Evolutionary conservation across 2,888 invertebrate genomes (phyloP).

Genomic region (Lamellibrachia satsuma): DNA sequence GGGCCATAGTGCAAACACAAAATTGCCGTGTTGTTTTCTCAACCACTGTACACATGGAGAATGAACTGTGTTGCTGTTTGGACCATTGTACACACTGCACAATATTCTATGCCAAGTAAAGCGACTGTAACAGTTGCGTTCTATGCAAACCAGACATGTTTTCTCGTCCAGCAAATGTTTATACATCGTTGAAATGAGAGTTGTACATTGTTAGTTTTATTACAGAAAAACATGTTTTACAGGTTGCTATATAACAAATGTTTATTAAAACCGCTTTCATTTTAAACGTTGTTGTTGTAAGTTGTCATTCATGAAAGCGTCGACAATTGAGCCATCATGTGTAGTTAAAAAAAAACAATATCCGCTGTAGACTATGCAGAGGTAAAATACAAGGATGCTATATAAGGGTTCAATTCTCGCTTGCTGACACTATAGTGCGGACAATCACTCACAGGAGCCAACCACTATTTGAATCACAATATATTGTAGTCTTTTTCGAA

Average conservation of each 20-base stretch:
- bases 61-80: background rate
- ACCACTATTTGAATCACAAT: no score
- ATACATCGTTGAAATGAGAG: background rate
- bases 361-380: no score
- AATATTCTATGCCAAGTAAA: background rate
- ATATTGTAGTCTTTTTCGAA: no score
- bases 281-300: background rate
- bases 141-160: background rate
- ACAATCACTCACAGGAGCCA: no score
- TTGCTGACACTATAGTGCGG: no score
- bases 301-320: background rate
- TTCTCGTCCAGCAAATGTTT: background rate
- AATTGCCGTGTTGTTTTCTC: background rate
- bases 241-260: slow-evolving; percentile 4
- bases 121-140: background rate
- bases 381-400: no score
- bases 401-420: no score
- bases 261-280: background rate
- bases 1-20: background rate
- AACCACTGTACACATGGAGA: background rate
- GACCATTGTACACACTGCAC: no score
- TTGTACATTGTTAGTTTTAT: slow-evolving; percentile 5
- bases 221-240: background rate
- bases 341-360: background rate
- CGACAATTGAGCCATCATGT: background rate